Base-by-base conservation (phyloP, 1,140 invertebrate species). In the Leptinotarsa texana region DNA sequence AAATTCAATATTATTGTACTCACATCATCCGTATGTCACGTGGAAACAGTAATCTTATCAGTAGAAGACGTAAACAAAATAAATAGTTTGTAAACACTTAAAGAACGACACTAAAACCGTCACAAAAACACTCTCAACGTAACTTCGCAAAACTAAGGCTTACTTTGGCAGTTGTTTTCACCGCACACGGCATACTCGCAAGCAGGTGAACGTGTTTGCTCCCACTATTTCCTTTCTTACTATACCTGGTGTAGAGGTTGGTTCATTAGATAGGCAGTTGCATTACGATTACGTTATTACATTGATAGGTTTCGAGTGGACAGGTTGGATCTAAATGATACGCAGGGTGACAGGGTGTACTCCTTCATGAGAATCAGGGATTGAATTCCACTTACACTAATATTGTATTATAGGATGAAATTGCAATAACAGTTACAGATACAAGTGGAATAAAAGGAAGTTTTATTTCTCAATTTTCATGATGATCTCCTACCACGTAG, bases 221-320 rank as follows among this genome's bases (percentile, higher is more conserved):
- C 66, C 66, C 66, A 68, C 66, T 68, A 68, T 18, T 68, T 68
- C 66, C 66, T 68, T 42, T 68, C 63, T 68, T 47, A 65, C 42
- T 68, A 33, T 68, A 68, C 66, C 66, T 68, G 42, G n/a, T 18
- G 51, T 17, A 57, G n/a, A 15, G 51, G 51, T 18, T 57, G 51
- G 51, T 57, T 57, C 51, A 3, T 17, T 57, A 57, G 51, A 42
- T 17, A 57, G 15, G 51, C n/a, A 57, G 4, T 57, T 17, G 51
- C 51, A 15, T n/a, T 57, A n/a, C 51, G 51, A 57, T 57, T 17
- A 57, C 51, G 51, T 4, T 57, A 57, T 17, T 17, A n/a, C 3
- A 57, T 51, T 51, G 51, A 13, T 18, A 18, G n/a, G 51, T 57
- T 57, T 42, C 33, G 33, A 42, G 33, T 42, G 33, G 33, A 57